phyloP scores from a whole-genome alignment of 2,113 vertebrate genomes.

The Microtus montanus region DNA sequence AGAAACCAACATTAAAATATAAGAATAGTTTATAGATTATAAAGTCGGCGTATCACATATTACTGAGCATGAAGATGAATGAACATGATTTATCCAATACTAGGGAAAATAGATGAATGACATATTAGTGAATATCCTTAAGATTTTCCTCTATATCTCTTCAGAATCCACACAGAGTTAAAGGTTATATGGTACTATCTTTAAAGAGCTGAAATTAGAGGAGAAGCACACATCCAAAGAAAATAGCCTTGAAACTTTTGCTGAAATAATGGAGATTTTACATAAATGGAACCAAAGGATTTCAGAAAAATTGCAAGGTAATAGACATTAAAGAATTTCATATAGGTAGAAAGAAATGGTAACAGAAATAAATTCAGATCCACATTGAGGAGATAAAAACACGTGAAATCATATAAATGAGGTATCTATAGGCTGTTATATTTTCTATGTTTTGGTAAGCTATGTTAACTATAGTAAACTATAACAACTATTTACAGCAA shows the following conservation, averaged over 20 bases:
- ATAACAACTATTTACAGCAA: background rate
- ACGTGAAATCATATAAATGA: background rate
- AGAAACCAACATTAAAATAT: constrained; percentile 1
- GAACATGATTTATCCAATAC: background rate
- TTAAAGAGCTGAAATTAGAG: constrained; percentile 2
- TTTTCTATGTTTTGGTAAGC: background rate
- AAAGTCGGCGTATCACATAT: background rate
- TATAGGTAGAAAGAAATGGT: background rate
- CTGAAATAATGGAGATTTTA: background rate
- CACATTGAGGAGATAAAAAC: background rate
- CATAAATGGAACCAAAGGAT: background rate
- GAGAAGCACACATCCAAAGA: background rate
- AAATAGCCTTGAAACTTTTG: constrained; percentile 2
- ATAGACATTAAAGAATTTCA: background rate
- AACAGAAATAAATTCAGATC: background rate
- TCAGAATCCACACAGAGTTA: background rate
- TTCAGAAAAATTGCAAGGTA: background rate
- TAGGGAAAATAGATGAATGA: background rate
- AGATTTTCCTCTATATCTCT: too few species aligned
- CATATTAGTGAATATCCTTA: too few species aligned
- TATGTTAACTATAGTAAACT: background rate
- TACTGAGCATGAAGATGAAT: background rate
- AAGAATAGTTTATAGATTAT: background rate
- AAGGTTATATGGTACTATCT: background rate
- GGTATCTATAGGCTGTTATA: background rate